Evolutionary conservation across 2,888 invertebrate genomes (phyloP), one percentile per base, ranked within the genome.

Genomic region (Coenonympha arcania): DNA sequence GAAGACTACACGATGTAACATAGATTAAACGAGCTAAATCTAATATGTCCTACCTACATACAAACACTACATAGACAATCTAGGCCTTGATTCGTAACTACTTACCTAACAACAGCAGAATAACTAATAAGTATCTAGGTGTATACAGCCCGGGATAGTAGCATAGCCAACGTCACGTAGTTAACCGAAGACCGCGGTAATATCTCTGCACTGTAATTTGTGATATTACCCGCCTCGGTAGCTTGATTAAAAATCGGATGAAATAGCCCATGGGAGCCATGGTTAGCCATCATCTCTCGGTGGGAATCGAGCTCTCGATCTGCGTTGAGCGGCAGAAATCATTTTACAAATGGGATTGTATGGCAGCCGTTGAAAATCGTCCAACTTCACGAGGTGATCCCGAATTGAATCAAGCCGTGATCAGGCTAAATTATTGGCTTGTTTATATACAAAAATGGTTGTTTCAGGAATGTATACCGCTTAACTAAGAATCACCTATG

Each of bases 171-270:
- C 53, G 30, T 53, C 53, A 53, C 55, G 57, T 53, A 58, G 63
- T 66, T 66, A 68, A 66, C 69, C 69, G 68, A 44, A 44, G 44
- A 8, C 67, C 65, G 66, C 60, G 63, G 74, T 71, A 82, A 83
- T 83, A 75, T 76, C 73, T 72, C 69, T 73, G 74, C 78, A 76
- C 80, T 81, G 68, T 84, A 83, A 85, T 85, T 83, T 81, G 73
- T 71, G 69, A 77, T 82, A 85, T 83, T 84, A 76, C 65, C 74
- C 75, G 74, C 59, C 61, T 76, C 82, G 71, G 84, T 80, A 81
- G 83, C 82, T 76, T 76, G 73, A 79, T 78, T 77, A 78, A 74
- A 73, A 76, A 80, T 79, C 69, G 73, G 73, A 77, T 75, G 70
- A 74, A 79, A 82, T 79, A 79, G 76, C 69, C 66, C 66, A 70